Evolutionary conservation across 2,797 vertebrate genomes (phyloP), one percentile per base, ranked within the genome.

Genomic region (Rhabdomys pumilio): DNA sequence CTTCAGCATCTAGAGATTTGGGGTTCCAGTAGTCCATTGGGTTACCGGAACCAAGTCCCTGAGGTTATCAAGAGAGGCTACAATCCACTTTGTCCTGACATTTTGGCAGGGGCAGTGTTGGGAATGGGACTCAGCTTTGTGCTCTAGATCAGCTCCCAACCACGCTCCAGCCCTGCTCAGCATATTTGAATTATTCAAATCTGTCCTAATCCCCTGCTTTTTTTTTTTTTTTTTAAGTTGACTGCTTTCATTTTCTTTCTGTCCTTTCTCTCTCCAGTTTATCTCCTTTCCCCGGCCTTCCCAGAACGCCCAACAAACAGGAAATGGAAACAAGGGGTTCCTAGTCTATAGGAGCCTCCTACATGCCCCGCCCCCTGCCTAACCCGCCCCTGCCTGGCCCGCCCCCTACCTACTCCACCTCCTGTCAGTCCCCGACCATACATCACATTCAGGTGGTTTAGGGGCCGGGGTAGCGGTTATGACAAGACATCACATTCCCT

Each of bases 131-230:
- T 53, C 41, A 72, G 0, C 22, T 59, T 22, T 38, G 50, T 44
- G 29, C 26, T 1, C 44, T 53, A 34, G 76, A 69, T 10, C 7
- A 67, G 13, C 19, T 41, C 26, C 41, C 8, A 41, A 11, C 53
- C 22, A 38, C 13, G 11, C 50, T 13, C 63, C 38, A 73, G 57
- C 2, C 17, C 29, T 22, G n/a, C 3, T 29, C 31, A 20, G 24
- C 34, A 61, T 41, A 34, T 92, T 91, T 80, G 38, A 79, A 79
- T 83, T 50, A 77, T 72, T 93, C 15, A 75, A 88, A 12, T 77
- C 17, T 8, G 1, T 41, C 50, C n/a, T 6, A 3, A 31, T 12
- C 17, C 4, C 20, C 59, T 24, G 6, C 41, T 34, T 73, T 26
- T 19, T 26, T 61, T 61, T 69, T 69, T 80, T 79, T n/a, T 12